Evolutionary conservation across 2,113 vertebrate species (phyloP), one percentile per base, ranked within the genome.

Genomic region (Choloepus hoffmanni): DNA sequence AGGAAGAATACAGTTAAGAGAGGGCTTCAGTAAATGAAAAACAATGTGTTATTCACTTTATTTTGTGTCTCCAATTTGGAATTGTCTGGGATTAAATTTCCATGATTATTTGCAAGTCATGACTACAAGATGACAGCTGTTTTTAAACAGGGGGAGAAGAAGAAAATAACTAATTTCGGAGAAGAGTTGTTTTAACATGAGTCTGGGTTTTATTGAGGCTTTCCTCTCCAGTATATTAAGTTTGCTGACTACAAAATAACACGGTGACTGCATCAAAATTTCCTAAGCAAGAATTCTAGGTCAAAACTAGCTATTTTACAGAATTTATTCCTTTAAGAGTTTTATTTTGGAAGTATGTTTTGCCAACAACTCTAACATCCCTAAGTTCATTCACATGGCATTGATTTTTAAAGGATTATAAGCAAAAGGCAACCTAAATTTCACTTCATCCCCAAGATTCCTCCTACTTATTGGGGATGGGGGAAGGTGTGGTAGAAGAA

Each of bases 261-360:
- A 81, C 40, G 77, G 62, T 48, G 26, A 43, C 84, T 72, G 55
- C 50, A 89, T 89, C 67, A 94, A 91, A 96, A 84, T 96, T 93
- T 92, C 43, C 21, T 76, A 93, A 90, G 79, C 88, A 93, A 88
- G 33, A 95, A 82, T 85, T 87, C 45, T 92, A 85, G 43, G 67
- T 90, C 88, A 90, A 82, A 93, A 72, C 26, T 79, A 93, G 58
- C 3, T 84, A 87, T 95, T 89, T 93, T 77, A 88, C 12, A 91
- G 55, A 87, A 95, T 77, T 85, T 81, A 3, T 26, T 92, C n/a
- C 28, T 81, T 85, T 77, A 43, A 77, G 67, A 72, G 60, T 92
- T 93, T 96, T 85, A 67, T 96, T 96, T 95, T 94, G 91, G 77
- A 94, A 85, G 43, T 48, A 2, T n/a, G 0, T 84, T 96, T 95